Conservation (phyloP, 2,888 invertebrate genomes). For the Pegoplata infirma region DNA sequence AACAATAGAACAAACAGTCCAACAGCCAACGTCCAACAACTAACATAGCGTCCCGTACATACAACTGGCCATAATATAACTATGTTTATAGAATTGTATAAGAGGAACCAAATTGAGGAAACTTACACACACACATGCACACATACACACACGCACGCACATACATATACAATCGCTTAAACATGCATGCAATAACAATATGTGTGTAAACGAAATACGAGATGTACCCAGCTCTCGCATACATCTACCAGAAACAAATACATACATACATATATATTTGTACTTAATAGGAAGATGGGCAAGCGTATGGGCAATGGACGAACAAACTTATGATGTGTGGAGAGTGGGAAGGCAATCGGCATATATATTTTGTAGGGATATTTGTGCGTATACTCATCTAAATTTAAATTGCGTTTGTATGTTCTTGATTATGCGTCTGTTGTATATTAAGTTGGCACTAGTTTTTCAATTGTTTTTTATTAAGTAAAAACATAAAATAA, state of each 20-base stretch:
- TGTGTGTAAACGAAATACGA: constrained; percentile 49
- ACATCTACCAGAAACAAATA: constrained; percentile 8
- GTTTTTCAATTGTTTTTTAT: too few relatives aligned
- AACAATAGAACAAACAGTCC: constrained; percentile 59
- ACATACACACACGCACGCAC: constrained; percentile 13
- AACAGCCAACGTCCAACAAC: constrained; percentile 42
- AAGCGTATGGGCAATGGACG: constrained; percentile 5
- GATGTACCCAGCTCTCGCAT: constrained; percentile 29
- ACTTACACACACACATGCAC: constrained; percentile 31
- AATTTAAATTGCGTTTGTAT: constrained; percentile 62
- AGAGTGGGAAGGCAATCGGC: constrained; percentile 41
- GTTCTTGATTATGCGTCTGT: constrained; percentile 54
- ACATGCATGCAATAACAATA: too few relatives aligned
- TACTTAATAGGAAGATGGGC: constrained; percentile 1
- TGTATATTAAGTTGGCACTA: too few relatives aligned
- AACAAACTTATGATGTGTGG: too few relatives aligned
- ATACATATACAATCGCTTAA: too few relatives aligned
- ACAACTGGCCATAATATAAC: too few relatives aligned
- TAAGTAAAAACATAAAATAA: too few relatives aligned
- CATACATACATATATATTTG: too few relatives aligned
- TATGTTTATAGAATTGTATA: constrained; percentile 26
- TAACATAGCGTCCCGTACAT: constrained; percentile 36
- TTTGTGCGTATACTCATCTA: constrained; percentile 48
- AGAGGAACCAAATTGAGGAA: constrained; percentile 58
- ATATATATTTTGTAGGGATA: constrained; percentile 37